Base-by-base conservation (phyloP, 2,113 vertebrate genomes). In the Lophura nycthemera region DNA sequence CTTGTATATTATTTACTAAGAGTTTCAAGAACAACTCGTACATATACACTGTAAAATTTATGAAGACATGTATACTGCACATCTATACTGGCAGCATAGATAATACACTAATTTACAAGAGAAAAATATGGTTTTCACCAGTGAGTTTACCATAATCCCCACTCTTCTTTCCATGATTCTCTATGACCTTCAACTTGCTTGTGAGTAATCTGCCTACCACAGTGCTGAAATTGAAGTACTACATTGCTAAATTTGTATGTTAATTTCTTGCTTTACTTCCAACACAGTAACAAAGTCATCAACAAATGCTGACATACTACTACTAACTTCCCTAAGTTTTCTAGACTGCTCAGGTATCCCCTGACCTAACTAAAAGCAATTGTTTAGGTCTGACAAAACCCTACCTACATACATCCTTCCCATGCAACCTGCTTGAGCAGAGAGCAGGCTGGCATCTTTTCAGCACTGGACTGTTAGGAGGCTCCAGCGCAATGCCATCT, bases 401-500 rank as follows among this genome's bases (percentile, higher is more conserved):
- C 8, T 29, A 10, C 10, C 22, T 36, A 48, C 54, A 3, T 4
- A 19, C 12, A 27, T 15, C 14, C 25, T 32, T 32, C 22, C 21
- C 1, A 0, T 8, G 30, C 36, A 63, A 7, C 34, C 45, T 60
- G 7, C 72, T 19, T 22, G 65, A 29, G 20, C 45, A 24, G 43
- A 32, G 27, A 70, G 73, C 56, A 69, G 18, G 2, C 40, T 17
- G 27, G 10, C 47, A 47, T 6, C 48, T 42, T 36, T 2, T 12
- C 32, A 52, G n/a, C 48, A 14, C 24, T 42, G 19, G 6, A 3
- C 9, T 18, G 24, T 2, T 15, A 54, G 19, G 4, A 50, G 10
- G 15, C 69, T 69, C 54, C 36, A 36, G 7, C 2, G 52, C 7
- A 34, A 61, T 0, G 5, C 19, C 20, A 42, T 11, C 54, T 0